Evolutionary conservation across 2,113 vertebrate species (phyloP), one percentile per base, ranked within the genome.

Genomic region (Jacana jacana): DNA sequence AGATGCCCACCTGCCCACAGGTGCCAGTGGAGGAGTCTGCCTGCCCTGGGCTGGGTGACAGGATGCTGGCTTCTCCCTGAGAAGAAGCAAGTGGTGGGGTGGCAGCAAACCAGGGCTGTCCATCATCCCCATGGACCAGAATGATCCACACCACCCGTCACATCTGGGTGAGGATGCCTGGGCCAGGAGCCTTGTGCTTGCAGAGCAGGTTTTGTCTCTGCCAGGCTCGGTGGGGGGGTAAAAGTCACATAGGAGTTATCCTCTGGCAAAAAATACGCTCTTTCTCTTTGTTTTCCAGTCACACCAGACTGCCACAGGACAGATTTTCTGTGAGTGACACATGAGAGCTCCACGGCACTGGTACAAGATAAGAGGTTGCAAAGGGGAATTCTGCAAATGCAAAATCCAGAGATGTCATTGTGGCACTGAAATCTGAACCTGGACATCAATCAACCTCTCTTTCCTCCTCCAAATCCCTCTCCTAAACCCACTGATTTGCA

Each of bases 381-480:
- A 72, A 82, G 73, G 42, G 60, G 77, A 81, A 94, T 92, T 95
- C 73, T 89, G 37, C 76, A 86, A 91, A 88, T 65, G 76, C 71
- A 77, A 83, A 82, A 40, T 13, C 75, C 81, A 73, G 66, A 55
- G 70, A 72, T 94, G 46, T 60, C 87, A 70, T 92, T 87, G 72
- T 68, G 58, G 52, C 63, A 46, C 35, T 95, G 93, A 96, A 95
- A 97, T 64, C 6, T 63, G 81, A 96, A 91, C 54, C 89, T 89
- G 70, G 37, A 39, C 71, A 35, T 69, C 18, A 2, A 18, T 91
- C 55, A 91, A 71, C 55, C 39, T 89, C 78, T 92, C 49, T 31
- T 87, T 95, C 84, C 81, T 95, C 66, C 33, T 94, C 51, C 66
- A 96, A 85, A 96, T 95, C 70, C 81, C 70, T 72, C 66, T 94